A percentile compares a stretch with the other conserved stretches of the same genome.
Conservation (phyloP, 2,113 vertebrate genomes). For the Ptilorrhoa leucosticta region DNA sequence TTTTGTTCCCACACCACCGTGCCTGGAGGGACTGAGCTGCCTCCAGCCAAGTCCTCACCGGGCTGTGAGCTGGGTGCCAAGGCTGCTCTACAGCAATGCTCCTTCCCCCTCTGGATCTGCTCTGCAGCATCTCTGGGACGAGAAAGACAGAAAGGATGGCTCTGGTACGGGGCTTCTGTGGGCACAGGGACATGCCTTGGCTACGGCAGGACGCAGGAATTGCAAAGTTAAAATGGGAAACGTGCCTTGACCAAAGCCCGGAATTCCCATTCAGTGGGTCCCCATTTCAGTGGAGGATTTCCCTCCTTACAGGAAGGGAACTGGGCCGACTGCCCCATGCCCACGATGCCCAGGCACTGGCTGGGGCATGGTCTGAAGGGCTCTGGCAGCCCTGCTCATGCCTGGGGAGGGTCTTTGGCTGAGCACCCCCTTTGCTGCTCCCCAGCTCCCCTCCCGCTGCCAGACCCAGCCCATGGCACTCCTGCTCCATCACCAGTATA, state of each 20-base stretch:
- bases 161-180: neutral
- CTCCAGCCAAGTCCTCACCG: accelerated
- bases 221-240: neutral
- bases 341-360: accelerated
- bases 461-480: accelerated
- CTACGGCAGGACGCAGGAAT: neutral
- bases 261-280: neutral
- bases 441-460: accelerated
- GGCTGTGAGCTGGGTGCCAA: neutral
- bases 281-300: neutral
- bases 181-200: neutral
- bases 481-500: neutral
- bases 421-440: neutral
- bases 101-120: neutral
- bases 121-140: neutral
- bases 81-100: neutral
- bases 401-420: accelerated
- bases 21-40: neutral
- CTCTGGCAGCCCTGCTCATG: accelerated
- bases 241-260: neutral
- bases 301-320: neutral
- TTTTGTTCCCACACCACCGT: neutral
- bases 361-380: neutral
- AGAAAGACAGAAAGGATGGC: neutral
- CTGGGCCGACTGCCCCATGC: accelerated